These are phyloP conservation scores for Sminthurinus aureus DNA, from an alignment of 2,888 invertebrate genomes.

Conservation along the genomic window DNA sequence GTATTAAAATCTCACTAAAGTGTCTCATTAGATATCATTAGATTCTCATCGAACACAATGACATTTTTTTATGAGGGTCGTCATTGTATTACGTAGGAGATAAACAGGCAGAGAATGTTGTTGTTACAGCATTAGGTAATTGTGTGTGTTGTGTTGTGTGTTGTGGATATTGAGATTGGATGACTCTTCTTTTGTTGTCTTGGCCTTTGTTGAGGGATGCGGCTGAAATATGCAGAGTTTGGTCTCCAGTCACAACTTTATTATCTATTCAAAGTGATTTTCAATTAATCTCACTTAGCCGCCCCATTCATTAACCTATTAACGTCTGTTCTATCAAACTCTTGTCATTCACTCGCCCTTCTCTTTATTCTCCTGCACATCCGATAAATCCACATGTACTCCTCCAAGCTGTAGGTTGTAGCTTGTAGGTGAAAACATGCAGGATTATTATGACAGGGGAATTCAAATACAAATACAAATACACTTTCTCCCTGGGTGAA, in stretches of 20 bases:
- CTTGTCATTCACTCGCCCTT: neutral
- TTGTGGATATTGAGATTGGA: neutral
- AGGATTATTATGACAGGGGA: neutral
- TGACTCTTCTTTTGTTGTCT: neutral
- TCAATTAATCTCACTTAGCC: slow-evolving; percentile 42
- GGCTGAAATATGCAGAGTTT: slow-evolving; percentile 7
- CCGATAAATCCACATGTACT: neutral
- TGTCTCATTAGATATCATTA: too few species aligned
- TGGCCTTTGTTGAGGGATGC: neutral
- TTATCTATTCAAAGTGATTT: slow-evolving; percentile 38
- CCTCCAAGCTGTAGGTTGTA: neutral
- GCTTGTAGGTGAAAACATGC: too few species aligned
- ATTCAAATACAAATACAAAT: neutral
- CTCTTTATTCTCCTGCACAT: neutral
- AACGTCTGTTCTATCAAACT: slow-evolving; percentile 33
- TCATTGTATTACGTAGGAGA: neutral
- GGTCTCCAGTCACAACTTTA: slow-evolving; percentile 28
- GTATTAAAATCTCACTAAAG: too few species aligned
- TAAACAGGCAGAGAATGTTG: neutral
- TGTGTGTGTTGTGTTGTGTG: neutral
- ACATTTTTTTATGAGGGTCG: too few species aligned
- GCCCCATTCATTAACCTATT: slow-evolving; percentile 29
- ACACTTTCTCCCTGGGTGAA: neutral
- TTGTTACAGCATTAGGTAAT: too few species aligned
- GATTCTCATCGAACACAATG: too few species aligned